Conservation (phyloP, 2,113 vertebrate species). For the Pseudorectes ferrugineus region DNA sequence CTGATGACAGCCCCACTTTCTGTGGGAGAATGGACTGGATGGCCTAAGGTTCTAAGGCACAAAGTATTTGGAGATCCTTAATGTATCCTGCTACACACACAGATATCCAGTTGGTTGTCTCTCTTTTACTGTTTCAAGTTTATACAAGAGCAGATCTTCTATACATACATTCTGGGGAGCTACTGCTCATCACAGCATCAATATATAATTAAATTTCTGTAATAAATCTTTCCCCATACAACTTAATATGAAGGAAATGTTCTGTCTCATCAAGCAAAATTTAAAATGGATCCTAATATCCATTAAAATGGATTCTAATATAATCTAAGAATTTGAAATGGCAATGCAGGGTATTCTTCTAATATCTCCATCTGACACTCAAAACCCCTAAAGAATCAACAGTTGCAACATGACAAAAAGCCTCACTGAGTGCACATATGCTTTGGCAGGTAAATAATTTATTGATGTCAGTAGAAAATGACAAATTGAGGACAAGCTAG, state of each 20-base stretch:
- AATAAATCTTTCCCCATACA: background rate
- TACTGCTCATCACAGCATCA: background rate
- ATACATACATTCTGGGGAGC: background rate
- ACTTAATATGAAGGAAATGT: background rate
- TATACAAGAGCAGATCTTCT: background rate
- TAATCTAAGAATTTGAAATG: background rate
- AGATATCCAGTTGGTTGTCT: fast-evolving
- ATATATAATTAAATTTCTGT: background rate
- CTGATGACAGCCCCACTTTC: background rate
- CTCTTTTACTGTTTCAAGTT: background rate
- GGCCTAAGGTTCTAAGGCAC: background rate
- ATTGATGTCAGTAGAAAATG: background rate
- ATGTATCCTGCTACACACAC: fast-evolving
- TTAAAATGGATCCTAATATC: background rate
- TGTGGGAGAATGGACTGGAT: background rate
- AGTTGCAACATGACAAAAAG: background rate
- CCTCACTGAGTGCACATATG: background rate
- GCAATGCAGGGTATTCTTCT: background rate
- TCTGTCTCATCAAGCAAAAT: background rate
- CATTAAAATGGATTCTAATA: background rate
- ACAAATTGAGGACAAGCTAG: background rate
- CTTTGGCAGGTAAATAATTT: background rate
- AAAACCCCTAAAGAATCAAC: background rate
- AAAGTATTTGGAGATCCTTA: background rate
- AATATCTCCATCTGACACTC: background rate